phyloP scores from a whole-genome alignment of 2,113 vertebrate genomes.

The Dolichotis patagonum region DNA sequence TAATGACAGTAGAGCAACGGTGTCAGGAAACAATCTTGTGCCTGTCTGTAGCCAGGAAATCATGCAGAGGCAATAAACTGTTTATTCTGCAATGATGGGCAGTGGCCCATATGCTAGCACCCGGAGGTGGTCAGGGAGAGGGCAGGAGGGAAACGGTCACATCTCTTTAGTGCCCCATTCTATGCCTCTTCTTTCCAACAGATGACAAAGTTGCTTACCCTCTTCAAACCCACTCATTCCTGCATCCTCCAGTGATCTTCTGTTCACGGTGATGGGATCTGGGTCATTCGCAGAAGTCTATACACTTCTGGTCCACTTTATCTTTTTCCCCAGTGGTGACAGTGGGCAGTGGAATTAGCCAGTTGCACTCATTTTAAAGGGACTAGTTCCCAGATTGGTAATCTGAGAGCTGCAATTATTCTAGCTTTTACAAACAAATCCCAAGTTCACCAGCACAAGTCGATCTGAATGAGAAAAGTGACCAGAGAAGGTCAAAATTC shows the following conservation, averaged over 20 bases:
- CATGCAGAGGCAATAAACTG: background rate
- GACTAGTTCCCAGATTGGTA: background rate
- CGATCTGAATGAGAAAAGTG: background rate
- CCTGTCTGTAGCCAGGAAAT: background rate
- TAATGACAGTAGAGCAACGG: background rate
- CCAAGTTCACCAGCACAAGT: background rate
- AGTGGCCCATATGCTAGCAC: too few relatives aligned
- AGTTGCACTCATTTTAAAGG: background rate
- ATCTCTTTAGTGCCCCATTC: background rate
- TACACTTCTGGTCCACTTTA: background rate
- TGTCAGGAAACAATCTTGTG: background rate
- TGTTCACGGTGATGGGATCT: background rate
- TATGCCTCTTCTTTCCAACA: background rate
- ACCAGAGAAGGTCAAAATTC: slow-evolving; percentile 46
- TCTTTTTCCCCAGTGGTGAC: background rate
- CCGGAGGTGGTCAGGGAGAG: accelerated
- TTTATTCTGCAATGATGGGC: accelerated
- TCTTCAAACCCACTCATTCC: background rate
- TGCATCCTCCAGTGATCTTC: accelerated
- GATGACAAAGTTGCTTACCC: background rate
- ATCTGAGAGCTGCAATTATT: background rate
- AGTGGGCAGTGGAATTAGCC: background rate
- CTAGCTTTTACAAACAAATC: background rate
- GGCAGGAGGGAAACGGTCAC: too few relatives aligned
- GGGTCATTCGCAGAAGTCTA: background rate